Conservation (phyloP, 92 coral and sea anemone species). For the Zoanthus sociatus region DNA sequence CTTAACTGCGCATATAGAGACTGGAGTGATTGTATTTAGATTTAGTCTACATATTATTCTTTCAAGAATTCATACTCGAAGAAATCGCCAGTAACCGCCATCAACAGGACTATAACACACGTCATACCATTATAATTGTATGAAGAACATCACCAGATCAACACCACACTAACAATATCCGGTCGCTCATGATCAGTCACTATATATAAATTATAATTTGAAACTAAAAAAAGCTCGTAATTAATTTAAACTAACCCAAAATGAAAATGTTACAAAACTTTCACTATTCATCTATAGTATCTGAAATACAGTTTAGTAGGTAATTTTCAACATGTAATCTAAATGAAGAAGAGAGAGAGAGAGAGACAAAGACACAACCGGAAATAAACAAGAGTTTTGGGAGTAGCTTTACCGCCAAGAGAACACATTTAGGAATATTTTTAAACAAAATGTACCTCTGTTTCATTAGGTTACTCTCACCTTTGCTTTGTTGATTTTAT, state of each 20-base stretch:
- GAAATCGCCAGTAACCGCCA: not conserved
- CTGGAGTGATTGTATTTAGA: not conserved
- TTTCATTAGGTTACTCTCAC: not conserved
- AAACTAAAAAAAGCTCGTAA: not conserved
- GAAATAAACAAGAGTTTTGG: conserved; percentile 14
- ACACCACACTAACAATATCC: conserved; percentile 10
- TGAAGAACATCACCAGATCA: not conserved
- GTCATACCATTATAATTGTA: not conserved
- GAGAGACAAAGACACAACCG: not conserved
- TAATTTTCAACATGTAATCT: not conserved
- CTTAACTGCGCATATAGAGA: not conserved
- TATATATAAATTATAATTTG: not conserved
- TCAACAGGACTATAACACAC: not conserved
- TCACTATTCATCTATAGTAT: not conserved
- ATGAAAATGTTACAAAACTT: not conserved
- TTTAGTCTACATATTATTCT: too few species aligned
- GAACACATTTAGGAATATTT: not conserved
- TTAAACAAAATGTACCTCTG: not conserved
- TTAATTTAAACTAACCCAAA: not conserved
- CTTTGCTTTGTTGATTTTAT: conserved; percentile 23
- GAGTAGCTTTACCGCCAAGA: too few species aligned
- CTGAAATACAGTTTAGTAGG: not conserved
- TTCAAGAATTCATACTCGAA: not conserved
- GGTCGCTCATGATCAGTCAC: not conserved
- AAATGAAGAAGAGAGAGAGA: not conserved